Conservation (phyloP, 1,140 invertebrate species). For the Cydia fagiglandana region DNA sequence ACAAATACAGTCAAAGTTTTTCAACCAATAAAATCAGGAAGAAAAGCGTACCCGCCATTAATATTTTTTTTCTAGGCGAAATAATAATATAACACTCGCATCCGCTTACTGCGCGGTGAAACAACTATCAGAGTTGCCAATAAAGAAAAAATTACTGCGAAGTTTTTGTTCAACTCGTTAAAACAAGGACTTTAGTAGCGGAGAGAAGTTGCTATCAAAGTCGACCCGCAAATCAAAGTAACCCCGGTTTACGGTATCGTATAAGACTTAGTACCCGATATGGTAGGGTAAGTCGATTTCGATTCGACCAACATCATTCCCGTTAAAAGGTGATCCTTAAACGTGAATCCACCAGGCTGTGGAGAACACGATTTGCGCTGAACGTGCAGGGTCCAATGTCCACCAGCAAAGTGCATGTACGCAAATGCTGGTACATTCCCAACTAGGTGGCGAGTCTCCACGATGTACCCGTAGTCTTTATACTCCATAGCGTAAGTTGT, state of each 20-base stretch:
- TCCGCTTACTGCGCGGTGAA: too few species aligned
- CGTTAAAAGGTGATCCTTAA: not conserved
- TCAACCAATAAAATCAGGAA: too few species aligned
- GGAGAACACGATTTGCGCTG: not conserved
- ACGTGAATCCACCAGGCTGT: not conserved
- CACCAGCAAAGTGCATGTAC: constrained; percentile 6
- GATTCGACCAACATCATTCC: not conserved
- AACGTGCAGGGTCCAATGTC: not conserved
- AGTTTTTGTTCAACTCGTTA: too few species aligned
- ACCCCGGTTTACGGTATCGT: not conserved
- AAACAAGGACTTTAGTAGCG: too few species aligned
- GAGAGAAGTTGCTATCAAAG: too few species aligned
- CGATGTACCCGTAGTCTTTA: not conserved
- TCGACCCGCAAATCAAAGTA: too few species aligned
- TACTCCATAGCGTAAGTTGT: not conserved
- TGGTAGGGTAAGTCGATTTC: not conserved
- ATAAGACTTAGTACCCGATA: not conserved
- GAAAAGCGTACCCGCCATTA: too few species aligned
- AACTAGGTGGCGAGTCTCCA: not conserved
- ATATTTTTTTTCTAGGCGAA: too few species aligned
- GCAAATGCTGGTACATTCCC: not conserved
- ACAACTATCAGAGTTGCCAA: too few species aligned
- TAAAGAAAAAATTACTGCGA: too few species aligned
- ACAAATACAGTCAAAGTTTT: too few species aligned
- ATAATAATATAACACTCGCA: too few species aligned